Base-by-base conservation (phyloP, 2,113 vertebrate genomes). In the Oplegnathus fasciatus region DNA sequence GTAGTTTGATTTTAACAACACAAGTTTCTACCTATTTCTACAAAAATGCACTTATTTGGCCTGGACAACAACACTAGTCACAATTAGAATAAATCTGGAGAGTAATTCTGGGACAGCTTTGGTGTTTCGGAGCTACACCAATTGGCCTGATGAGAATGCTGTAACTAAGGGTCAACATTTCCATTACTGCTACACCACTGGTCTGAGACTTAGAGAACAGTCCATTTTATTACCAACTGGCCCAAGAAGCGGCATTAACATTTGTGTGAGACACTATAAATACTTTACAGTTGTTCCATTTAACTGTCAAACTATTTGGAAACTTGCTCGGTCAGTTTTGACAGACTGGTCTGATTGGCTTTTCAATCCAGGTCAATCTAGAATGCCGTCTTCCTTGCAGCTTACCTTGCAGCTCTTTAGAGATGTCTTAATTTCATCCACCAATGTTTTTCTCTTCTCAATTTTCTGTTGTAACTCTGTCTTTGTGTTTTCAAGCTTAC, bases 341-440 rank as follows among this genome's bases (percentile, higher is more conserved):
- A 42, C 18, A 9, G 20, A 64, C 30, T 24, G 9, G 13, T 42
- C 18, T 24, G 30, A 28, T 55, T 50, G 4, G 5, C 9, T 58
- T 26, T 44, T 32, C 26, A 54, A 30, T 26, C 13, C 26, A 44
- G 13, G 40, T 8, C 10, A 11, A 26, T 13, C 5, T 4, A 66
- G 22, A 24, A 40, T 44, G 2, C 55, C 37, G 2, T 14, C 3
- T 57, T 5, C 5, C 8, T 40, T 62, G 9, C 1, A 24, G 15
- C 68, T 75, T 68, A 95, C 95, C 93, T 76, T 34, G 75, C 88
- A 93, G 24, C 13, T 66, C n/a, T 52, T 46, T 0, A 78, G 64
- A 22, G 85, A 82, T 1, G n/a, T 3, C 0, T 75, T 34, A 9
- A 90, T 82, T 52, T 94, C 82, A 3, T 70, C 54, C 17, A 83